Conservation (phyloP, 2,888 invertebrate genomes). For the Oasisia sp. region DNA sequence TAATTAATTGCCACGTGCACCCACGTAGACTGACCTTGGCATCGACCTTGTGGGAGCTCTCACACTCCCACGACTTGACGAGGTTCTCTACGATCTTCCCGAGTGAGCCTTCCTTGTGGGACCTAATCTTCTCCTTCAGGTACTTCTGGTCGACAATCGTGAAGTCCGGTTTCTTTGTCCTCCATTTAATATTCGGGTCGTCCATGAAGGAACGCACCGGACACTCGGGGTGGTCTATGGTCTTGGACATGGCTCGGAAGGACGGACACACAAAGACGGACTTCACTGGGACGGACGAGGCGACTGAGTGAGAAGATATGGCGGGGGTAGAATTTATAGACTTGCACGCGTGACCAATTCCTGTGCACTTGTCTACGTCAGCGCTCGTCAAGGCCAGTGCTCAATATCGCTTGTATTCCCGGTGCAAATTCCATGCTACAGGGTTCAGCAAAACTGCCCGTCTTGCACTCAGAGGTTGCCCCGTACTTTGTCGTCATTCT, state of each 20-base stretch:
- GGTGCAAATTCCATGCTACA: background rate
- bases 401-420: background rate
- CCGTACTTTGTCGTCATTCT: background rate
- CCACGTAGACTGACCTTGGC: background rate
- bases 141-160: slow-evolving; percentile 49
- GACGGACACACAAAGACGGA: background rate
- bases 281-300: background rate
- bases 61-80: slow-evolving; percentile 64
- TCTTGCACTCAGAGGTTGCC: background rate
- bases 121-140: slow-evolving; percentile 45
- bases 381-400: background rate
- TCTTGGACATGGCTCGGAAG: slow-evolving; percentile 7
- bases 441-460: background rate
- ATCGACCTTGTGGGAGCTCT: slow-evolving; percentile 49
- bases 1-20: too few species aligned
- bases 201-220: slow-evolving; percentile 20
- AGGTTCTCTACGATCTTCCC: slow-evolving; percentile 60
- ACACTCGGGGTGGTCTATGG: slow-evolving; percentile 26
- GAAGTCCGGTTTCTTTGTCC: slow-evolving; percentile 47
- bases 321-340: background rate
- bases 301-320: background rate
- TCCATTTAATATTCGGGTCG: slow-evolving; percentile 25
- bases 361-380: background rate
- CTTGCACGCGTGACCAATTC: background rate
- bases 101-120: slow-evolving; percentile 51